A percentile compares a stretch with the other conserved stretches of the same genome.
Conservation (phyloP, 2,113 vertebrate genomes). For the Pseudorectes ferrugineus region DNA sequence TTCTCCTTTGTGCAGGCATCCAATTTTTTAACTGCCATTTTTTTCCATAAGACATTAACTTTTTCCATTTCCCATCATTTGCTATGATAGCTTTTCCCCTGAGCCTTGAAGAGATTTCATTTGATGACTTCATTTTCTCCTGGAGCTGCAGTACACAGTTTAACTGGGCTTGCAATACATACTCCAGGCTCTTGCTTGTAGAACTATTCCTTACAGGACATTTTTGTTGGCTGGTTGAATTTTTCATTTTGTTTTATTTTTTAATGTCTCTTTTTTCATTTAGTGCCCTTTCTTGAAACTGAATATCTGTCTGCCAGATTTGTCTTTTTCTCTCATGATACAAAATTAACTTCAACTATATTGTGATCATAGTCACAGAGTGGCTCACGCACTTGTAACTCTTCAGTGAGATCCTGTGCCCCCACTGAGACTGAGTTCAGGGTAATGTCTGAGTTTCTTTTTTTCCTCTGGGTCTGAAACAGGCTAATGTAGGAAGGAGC, state of each 20-base stretch:
- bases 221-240: background rate
- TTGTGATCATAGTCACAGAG: background rate
- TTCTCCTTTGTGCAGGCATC: background rate
- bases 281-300: background rate
- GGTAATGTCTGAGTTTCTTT: fast-evolving
- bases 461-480: background rate
- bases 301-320: background rate
- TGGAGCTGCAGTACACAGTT: background rate
- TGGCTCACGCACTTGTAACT: background rate
- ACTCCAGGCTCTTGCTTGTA: background rate
- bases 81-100: background rate
- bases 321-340: background rate
- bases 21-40: background rate
- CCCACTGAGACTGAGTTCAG: background rate
- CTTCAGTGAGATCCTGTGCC: background rate
- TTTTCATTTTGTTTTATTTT: background rate
- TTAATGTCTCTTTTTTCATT: background rate
- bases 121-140: conserved; percentile 34
- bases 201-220: background rate
- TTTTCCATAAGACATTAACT: background rate
- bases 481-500: background rate
- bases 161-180: background rate
- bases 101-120: background rate
- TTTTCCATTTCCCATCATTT: background rate
- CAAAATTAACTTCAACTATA: background rate